Evolutionary conservation across 2,113 vertebrate species (phyloP).

Genomic region (Eubucco bourcierii): DNA sequence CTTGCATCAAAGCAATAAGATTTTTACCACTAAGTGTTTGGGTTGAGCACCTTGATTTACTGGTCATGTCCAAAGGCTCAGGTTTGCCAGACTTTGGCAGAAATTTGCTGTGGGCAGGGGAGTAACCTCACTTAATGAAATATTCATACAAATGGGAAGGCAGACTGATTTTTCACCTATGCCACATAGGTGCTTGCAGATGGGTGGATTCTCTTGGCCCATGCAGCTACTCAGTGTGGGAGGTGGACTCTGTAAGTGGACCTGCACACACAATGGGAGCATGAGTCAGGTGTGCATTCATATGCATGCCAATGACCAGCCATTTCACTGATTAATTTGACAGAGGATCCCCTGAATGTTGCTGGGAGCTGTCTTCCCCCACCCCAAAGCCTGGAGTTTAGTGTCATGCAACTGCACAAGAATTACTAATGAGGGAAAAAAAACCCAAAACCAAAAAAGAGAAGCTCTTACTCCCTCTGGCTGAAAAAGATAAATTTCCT

Average conservation of each 20-base stretch:
- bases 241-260: neutral
- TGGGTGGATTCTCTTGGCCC: neutral
- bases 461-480: neutral
- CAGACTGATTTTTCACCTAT: neutral
- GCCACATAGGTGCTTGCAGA: neutral
- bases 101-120: neutral
- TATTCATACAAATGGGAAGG: neutral
- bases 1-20: neutral
- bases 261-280: neutral
- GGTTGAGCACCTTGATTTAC: neutral
- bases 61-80: neutral
- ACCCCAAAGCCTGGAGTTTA: neutral
- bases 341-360: neutral
- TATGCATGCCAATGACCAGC: neutral
- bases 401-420: neutral
- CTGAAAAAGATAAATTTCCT: conserved; percentile 40
- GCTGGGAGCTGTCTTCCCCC: neutral
- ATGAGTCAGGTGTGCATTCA: neutral
- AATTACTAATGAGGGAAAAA: neutral
- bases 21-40: neutral
- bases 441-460: neutral
- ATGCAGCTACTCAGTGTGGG: neutral
- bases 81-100: neutral
- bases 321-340: neutral
- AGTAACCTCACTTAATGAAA: neutral